Evolutionary conservation across 92 coral and sea anemone genomes (phyloP).

Genomic region (Palythoa caribaeorum): DNA sequence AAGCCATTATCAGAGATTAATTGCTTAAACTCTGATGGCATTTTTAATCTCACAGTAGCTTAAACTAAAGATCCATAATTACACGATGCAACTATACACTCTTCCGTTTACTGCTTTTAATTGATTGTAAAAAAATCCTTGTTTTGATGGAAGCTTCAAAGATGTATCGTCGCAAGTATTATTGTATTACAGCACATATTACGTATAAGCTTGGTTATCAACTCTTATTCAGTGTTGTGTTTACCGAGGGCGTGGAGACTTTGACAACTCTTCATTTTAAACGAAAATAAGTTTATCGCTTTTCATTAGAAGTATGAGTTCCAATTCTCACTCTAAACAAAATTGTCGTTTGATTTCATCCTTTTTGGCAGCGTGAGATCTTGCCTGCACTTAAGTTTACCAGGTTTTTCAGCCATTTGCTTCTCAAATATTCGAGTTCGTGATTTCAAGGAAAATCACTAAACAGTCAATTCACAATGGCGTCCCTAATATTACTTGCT

Average conservation of each 20-base stretch:
- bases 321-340: background rate
- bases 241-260: background rate
- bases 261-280: background rate
- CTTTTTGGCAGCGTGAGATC: background rate
- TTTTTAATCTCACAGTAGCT: background rate
- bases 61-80: background rate
- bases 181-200: background rate
- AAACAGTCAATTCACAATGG: background rate
- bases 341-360: background rate
- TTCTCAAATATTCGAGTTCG: background rate
- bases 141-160: background rate
- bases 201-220: background rate
- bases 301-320: background rate
- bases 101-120: background rate
- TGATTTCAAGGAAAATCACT: background rate
- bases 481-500: conserved; percentile 19
- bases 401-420: background rate
- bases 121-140: background rate
- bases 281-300: background rate
- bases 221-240: background rate
- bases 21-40: background rate
- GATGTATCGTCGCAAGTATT: background rate
- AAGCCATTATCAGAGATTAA: background rate
- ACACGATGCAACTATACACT: background rate
- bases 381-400: background rate